Base-by-base conservation (phyloP, 2,113 vertebrate genomes). In the Protomyctophum bolini region DNA sequence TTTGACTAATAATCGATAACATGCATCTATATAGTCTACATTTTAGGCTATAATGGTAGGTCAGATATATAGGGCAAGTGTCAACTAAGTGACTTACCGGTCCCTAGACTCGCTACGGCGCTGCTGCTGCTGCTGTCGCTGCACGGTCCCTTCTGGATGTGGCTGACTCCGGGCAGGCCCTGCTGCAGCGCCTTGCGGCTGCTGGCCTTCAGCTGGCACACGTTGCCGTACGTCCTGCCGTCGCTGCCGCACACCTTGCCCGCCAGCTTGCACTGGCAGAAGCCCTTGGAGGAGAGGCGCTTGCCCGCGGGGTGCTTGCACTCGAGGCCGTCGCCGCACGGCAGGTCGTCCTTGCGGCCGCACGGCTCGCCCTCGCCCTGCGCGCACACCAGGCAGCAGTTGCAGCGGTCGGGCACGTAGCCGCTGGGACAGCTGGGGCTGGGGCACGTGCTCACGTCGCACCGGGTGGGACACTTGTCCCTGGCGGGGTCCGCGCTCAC, bases 301-400 rank as follows among this genome's bases (percentile, higher is more conserved):
- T 91, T 93, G 54, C 89, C 91, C 29, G 89, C 89, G 12, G 90
- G 86, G 75, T 91, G 89, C 51, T 88, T 94, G 83, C 97, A 98
- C 83, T 95, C 94, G 64, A 98, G 91, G 7, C 94, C 93, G 72
- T 98, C 96, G 2, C 96, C 96, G 76, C 97, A 98, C 0, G 94
- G 93, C 14, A 94, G 86, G 83, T 96, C 95, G 6, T 92, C 92
- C 8, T 93, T 88, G 60, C 94, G 90, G 9, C 95, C 95, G 84
- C 96, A 98, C 2, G 93, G 83, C 54, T 96, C 95, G 0, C 94
- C 94, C 80, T 97, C 95, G 7, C 87, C 89, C 8, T 85, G 94
- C 0, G 96, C 96, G 82, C 97, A 98, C 80, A 97, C 94, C 78
- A 98, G 89, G 89, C 97, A 97, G 92, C 97, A 98, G 92, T 92